Percentiles rank a stretch among this genome's conserved stretches.
Evolutionary conservation across 2,888 invertebrate species (phyloP).

Genomic region (Salticus scenicus): DNA sequence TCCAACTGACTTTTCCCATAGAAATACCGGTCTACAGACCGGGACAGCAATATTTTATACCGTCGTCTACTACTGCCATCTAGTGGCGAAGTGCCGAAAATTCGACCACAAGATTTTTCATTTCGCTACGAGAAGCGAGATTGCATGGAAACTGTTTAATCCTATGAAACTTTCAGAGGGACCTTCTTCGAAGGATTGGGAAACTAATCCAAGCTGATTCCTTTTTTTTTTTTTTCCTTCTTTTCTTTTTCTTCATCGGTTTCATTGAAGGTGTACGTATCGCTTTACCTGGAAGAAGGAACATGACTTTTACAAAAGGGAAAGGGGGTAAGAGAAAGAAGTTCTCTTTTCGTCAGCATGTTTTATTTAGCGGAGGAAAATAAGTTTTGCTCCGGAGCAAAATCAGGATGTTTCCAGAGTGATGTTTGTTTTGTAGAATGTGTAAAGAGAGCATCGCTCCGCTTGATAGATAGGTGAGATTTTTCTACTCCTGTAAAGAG

Average conservation of each 20-base stretch:
- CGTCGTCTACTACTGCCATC: neutral
- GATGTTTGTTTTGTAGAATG: neutral
- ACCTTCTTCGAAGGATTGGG: constrained; percentile 5
- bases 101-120: neutral
- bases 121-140: neutral
- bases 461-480: no score
- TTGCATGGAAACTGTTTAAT: constrained; percentile 11
- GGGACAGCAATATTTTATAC: constrained; percentile 10
- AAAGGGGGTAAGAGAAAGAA: neutral
- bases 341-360: neutral
- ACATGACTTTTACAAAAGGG: neutral
- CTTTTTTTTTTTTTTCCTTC: neutral
- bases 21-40: constrained; percentile 1
- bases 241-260: neutral
- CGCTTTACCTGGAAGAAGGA: neutral
- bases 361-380: neutral
- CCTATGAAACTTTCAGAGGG: neutral
- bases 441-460: no score
- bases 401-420: neutral
- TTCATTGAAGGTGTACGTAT: neutral
- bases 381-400: neutral
- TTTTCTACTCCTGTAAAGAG: no score
- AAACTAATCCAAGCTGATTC: neutral
- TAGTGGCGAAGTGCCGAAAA: neutral
- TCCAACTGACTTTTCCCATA: neutral